Percentiles rank a stretch among this genome's conserved stretches.
Conservation (phyloP, 2,888 invertebrate species). For the Nymphalis c-album region DNA sequence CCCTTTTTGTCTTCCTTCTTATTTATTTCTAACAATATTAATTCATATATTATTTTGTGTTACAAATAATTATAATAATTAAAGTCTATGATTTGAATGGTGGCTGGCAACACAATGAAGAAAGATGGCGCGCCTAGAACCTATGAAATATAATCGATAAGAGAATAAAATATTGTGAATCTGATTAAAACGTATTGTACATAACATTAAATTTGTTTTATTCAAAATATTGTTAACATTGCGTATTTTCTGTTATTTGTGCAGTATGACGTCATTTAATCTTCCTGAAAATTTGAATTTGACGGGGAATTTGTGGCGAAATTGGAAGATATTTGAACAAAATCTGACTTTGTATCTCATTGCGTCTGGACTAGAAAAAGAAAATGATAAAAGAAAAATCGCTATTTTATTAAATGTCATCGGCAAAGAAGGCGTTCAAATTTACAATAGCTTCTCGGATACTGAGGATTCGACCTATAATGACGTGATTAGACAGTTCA, state of each 20-base stretch:
- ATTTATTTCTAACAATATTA: too few relatives aligned
- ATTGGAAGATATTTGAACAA: constrained; percentile 2
- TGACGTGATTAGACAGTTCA: background rate
- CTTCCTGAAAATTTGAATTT: constrained; percentile 1
- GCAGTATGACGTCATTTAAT: background rate
- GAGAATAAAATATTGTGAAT: too few relatives aligned
- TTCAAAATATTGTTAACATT: background rate
- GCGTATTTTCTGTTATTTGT: background rate
- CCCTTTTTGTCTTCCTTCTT: too few relatives aligned
- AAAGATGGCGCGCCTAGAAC: too few relatives aligned
- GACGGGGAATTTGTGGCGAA: background rate
- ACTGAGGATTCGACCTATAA: background rate
- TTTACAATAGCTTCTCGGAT: background rate
- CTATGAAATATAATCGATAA: too few relatives aligned
- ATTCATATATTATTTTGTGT: too few relatives aligned
- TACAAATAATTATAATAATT: too few relatives aligned
- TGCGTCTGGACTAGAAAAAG: background rate
- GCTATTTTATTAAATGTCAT: background rate
- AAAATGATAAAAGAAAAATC: background rate
- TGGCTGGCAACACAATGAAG: too few relatives aligned
- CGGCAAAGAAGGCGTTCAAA: background rate
- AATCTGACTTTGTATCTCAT: background rate
- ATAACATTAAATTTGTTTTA: too few relatives aligned
- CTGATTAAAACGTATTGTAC: too few relatives aligned
- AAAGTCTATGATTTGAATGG: too few relatives aligned